phyloP scores from a whole-genome alignment of 1,140 invertebrate species.

The Temnothorax curvispinosus region DNA sequence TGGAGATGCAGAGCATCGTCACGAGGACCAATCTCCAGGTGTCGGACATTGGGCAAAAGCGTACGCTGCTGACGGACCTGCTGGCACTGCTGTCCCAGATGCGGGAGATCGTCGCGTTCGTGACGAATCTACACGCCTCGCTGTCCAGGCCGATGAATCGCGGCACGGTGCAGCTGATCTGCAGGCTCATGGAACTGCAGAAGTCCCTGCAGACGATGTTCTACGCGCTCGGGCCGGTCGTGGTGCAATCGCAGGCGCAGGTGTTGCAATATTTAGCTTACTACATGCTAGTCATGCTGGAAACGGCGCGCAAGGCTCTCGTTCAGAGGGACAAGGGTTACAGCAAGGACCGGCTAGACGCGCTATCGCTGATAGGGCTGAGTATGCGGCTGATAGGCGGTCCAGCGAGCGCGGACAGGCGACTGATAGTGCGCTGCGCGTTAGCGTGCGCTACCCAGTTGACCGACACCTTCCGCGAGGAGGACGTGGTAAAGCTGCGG shows the following conservation, averaged over 20 bases:
- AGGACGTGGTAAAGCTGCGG: constrained; percentile 79
- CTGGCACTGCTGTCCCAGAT: constrained; percentile 88
- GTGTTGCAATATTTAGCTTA: constrained; percentile 88
- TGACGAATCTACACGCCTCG: constrained; percentile 94
- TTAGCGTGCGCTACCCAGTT: constrained; percentile 86
- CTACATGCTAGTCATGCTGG: constrained; percentile 86
- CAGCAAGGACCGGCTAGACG: constrained; percentile 88
- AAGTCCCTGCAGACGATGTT: constrained; percentile 91
- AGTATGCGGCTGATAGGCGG: constrained; percentile 88
- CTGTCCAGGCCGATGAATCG: constrained; percentile 92
- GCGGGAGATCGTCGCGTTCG: constrained; percentile 87
- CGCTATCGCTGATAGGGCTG: constrained; percentile 88
- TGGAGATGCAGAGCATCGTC: constrained; percentile 77
- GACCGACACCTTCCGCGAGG: constrained; percentile 82
- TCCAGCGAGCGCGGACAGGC: constrained; percentile 87
- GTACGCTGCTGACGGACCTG: constrained; percentile 88
- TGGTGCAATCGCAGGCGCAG: constrained; percentile 85
- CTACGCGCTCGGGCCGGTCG: constrained; percentile 79
- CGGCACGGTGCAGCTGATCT: constrained; percentile 91
- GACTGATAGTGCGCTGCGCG: constrained; percentile 87
- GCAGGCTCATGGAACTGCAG: constrained; percentile 93
- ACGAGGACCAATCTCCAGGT: constrained; percentile 83
- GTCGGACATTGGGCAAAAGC: constrained; percentile 89
- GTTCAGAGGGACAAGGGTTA: constrained; percentile 87
- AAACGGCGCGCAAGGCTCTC: constrained; percentile 86